Evolutionary conservation across 2,113 vertebrate species (phyloP).

Genomic region (Pyxicephalus adspersus): DNA sequence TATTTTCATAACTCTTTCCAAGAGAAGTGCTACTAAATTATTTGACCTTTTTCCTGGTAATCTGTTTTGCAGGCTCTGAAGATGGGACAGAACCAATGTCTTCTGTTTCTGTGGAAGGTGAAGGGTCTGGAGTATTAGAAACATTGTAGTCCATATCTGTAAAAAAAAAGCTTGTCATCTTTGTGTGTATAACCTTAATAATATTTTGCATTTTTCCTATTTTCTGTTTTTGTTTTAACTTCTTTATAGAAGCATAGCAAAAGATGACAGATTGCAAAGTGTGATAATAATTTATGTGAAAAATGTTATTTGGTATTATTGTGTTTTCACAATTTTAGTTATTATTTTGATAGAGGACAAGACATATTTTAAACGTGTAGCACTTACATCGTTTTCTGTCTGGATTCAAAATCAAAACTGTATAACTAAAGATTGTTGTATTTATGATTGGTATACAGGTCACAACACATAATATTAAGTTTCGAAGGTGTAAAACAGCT

Average conservation of each 20-base stretch:
- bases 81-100: constrained; percentile 53
- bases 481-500: too few species aligned
- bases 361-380: too few species aligned
- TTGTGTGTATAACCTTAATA: not conserved
- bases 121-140: constrained; percentile 15
- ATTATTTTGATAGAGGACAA: too few species aligned
- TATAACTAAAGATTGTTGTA: too few species aligned
- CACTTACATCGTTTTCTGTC: too few species aligned
- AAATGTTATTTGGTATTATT: not conserved
- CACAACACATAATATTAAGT: too few species aligned
- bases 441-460: too few species aligned
- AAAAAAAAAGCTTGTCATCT: not conserved
- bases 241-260: not conserved
- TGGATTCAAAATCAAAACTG: too few species aligned
- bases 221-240: not conserved
- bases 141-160: not conserved
- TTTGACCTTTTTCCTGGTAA: constrained; percentile 78
- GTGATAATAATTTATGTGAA: not conserved
- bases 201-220: not conserved
- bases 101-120: constrained; percentile 30
- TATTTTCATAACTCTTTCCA: too few species aligned
- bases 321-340: too few species aligned
- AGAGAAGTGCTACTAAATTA: too few species aligned
- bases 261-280: not conserved
- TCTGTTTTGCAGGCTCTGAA: constrained; percentile 65